Percentiles rank a stretch among this genome's conserved stretches.
phyloP scores from a whole-genome alignment of 2,113 vertebrate species.

The Origma solitaria region DNA sequence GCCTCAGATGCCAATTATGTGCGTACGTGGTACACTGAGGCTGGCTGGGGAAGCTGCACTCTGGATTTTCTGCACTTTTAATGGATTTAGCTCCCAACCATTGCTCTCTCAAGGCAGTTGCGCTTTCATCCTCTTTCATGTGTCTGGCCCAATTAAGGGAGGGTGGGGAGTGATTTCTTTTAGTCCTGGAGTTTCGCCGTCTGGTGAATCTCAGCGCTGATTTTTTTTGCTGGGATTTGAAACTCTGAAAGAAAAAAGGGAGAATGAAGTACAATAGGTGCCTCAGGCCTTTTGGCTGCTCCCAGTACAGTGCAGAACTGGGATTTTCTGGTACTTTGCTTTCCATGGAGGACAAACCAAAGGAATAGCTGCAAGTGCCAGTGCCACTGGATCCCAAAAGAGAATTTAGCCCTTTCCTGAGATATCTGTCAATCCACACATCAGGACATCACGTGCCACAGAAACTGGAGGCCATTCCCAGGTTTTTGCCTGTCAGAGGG shows the following conservation, averaged over 20 bases:
- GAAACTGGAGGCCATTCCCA: not conserved
- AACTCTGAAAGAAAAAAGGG: not conserved
- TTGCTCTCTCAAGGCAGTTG: not conserved
- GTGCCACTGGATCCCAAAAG: not conserved
- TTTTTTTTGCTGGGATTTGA: not conserved
- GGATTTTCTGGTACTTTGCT: not conserved
- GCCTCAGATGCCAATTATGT: not conserved
- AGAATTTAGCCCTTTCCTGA: not conserved
- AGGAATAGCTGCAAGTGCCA: not conserved
- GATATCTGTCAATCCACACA: not conserved
- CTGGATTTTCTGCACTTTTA: not conserved
- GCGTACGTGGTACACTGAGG: not conserved
- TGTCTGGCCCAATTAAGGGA: not conserved
- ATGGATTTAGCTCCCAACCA: not conserved
- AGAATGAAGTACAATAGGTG: not conserved
- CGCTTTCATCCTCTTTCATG: not conserved
- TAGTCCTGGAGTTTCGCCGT: not conserved
- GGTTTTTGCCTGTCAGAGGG: not conserved
- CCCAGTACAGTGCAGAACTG: not conserved
- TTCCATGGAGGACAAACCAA: not conserved
- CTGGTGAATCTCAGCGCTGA: not conserved
- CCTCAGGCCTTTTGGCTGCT: not conserved
- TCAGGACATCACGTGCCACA: not conserved
- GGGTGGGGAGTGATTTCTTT: not conserved
- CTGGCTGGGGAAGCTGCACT: not conserved